phyloP scores from a whole-genome alignment of 2,797 vertebrate species.

The Liasis olivaceus region DNA sequence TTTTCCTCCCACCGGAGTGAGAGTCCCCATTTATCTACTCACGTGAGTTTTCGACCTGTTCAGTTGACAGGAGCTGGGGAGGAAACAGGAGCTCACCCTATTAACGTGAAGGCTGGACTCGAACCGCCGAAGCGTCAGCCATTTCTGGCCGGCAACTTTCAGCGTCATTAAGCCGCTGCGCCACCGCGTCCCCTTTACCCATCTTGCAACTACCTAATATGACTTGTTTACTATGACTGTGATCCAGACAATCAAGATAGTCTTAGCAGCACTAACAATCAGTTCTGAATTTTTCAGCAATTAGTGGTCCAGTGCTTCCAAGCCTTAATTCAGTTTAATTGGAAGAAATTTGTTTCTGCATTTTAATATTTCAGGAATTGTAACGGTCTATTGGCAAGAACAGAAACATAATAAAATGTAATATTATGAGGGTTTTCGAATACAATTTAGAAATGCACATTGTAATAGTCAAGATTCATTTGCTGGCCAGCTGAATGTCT shows the following conservation, averaged over 20 bases:
- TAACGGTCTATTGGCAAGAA: background rate
- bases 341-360: constrained; percentile 12
- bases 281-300: background rate
- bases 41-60: no score
- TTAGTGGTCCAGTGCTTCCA: background rate
- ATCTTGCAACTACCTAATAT: background rate
- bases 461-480: background rate
- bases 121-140: no score
- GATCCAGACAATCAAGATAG: background rate
- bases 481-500: background rate
- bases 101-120: no score
- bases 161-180: no score
- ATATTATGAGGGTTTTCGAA: background rate
- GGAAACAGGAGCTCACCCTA: no score
- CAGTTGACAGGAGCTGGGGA: no score
- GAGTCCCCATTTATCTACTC: no score
- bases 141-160: no score
- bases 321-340: background rate
- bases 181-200: no score
- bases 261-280: background rate
- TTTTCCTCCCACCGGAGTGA: no score
- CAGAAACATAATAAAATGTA: constrained; percentile 4
- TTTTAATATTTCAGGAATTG: constrained; percentile 1
- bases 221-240: background rate
- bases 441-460: background rate